Conservation (phyloP, 2,113 vertebrate species). For the Crotalus helleri region DNA sequence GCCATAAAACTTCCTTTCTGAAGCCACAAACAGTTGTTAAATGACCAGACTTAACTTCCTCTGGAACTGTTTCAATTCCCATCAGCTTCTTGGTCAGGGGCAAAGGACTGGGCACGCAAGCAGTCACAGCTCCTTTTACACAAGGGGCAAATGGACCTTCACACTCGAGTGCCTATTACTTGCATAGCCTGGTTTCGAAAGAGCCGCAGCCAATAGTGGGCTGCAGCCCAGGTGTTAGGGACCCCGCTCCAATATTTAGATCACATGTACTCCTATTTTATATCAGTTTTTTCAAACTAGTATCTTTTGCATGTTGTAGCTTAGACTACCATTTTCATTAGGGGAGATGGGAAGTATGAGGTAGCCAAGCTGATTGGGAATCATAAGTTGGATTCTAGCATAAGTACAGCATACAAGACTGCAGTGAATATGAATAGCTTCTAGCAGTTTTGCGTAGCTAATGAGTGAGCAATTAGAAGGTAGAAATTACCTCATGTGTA, state of each 20-base stretch:
- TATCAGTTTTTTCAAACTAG: not conserved
- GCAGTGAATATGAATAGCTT: not conserved
- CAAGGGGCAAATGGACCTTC: no score
- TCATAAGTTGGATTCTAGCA: not conserved
- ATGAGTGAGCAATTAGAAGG: not conserved
- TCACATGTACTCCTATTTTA: not conserved
- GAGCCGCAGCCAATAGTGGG: not conserved
- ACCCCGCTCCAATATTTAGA: rapidly evolving
- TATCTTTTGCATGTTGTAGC: not conserved
- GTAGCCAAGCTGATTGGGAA: not conserved
- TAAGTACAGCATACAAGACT: not conserved
- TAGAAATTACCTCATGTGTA: not conserved
- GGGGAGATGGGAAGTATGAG: not conserved
- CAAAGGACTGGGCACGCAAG: not conserved
- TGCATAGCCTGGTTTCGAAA: not conserved
- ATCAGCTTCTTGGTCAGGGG: not conserved
- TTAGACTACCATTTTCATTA: not conserved
- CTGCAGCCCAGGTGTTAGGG: not conserved
- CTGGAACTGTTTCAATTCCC: not conserved
- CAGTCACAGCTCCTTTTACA: no score
- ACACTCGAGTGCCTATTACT: not conserved
- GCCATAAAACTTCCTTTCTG: not conserved
- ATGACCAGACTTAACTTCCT: not conserved
- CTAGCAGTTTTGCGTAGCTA: not conserved
- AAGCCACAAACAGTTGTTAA: not conserved